Conservation (phyloP, 1,140 invertebrate species). For the Dolichoris vasculosae region DNA sequence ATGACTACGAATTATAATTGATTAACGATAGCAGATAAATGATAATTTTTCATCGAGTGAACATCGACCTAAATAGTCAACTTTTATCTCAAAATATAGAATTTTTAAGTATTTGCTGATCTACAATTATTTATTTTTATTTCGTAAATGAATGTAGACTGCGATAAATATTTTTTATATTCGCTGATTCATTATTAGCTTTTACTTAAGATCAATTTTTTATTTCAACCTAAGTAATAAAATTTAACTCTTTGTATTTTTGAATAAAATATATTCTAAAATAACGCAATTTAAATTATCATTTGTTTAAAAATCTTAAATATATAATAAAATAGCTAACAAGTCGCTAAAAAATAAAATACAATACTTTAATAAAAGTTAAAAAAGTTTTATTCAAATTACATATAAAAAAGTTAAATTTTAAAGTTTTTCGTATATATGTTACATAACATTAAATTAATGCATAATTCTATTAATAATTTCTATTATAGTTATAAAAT, state of each 20-base stretch:
- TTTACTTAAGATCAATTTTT: background rate
- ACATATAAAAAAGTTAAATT: background rate
- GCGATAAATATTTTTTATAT: no score
- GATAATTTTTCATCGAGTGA: no score
- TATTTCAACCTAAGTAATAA: background rate
- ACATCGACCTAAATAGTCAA: no score
- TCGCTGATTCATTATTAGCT: no score
- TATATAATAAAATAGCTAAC: background rate
- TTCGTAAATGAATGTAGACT: no score
- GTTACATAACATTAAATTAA: slow-evolving; percentile 14
- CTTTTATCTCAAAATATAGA: no score
- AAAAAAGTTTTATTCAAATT: background rate
- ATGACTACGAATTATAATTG: no score
- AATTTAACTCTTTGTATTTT: background rate
- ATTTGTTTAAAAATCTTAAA: background rate
- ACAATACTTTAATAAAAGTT: background rate
- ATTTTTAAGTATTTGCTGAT: no score
- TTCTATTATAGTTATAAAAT: slow-evolving; percentile 2
- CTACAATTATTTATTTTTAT: no score
- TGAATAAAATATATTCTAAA: no score
- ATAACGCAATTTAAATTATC: no score
- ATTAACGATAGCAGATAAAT: no score
- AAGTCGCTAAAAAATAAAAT: background rate
- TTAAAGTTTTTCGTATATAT: background rate
- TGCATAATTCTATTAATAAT: background rate